These are phyloP conservation scores for Enteromius unitaeniatus DNA, from an alignment of 2,797 vertebrate genomes.

Conservation along the genomic window DNA sequence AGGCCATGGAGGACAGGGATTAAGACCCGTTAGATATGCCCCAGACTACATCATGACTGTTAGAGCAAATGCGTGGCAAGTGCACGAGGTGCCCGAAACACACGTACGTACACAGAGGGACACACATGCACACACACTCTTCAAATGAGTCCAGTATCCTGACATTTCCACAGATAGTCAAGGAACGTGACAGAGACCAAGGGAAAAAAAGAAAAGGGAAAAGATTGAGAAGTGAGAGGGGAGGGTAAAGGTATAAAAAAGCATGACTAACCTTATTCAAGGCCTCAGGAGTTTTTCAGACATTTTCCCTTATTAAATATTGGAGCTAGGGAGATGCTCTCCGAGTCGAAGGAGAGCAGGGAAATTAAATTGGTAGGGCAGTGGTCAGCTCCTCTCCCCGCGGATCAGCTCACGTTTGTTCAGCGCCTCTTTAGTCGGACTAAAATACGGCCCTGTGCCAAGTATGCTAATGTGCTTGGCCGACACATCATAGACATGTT, in stretches of 20 bases:
- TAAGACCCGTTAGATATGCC: slow-evolving; percentile 48
- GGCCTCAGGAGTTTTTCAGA: slow-evolving; percentile 60
- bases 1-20: slow-evolving; percentile 42
- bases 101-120: slow-evolving; percentile 13
- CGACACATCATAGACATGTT: not conserved
- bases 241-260: slow-evolving; percentile 19
- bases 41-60: slow-evolving; percentile 51
- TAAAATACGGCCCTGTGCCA: slow-evolving; percentile 6
- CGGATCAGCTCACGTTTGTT: slow-evolving; percentile 24
- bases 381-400: slow-evolving; percentile 16
- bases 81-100: slow-evolving; percentile 13
- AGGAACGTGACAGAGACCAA: slow-evolving; percentile 37
- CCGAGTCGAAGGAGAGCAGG: slow-evolving; percentile 48
- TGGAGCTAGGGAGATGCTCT: slow-evolving; percentile 45
- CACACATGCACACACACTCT: slow-evolving; percentile 18
- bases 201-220: not conserved
- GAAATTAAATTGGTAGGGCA: slow-evolving; percentile 52
- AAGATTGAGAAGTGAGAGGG: slow-evolving; percentile 20
- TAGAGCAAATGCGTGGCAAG: slow-evolving; percentile 53
- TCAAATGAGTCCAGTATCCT: slow-evolving; percentile 31
- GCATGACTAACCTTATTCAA: slow-evolving; percentile 52
- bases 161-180: slow-evolving; percentile 45
- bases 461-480: not conserved
- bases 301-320: slow-evolving; percentile 62
- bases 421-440: not conserved